phyloP scores from a whole-genome alignment of 2,888 invertebrate species.

The Andrena trimmerana region DNA sequence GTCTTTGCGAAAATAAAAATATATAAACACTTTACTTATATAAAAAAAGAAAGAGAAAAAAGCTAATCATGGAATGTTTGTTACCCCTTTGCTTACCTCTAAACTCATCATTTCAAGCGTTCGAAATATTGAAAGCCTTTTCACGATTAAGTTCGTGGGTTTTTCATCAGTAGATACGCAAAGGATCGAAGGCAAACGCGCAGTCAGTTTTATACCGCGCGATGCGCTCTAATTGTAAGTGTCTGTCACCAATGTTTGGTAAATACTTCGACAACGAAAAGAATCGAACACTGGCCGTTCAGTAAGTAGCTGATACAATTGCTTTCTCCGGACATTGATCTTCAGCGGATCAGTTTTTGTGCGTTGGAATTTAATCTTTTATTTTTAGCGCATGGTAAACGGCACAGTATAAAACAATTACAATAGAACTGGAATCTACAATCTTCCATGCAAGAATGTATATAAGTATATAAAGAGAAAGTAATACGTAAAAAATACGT shows the following conservation, averaged over 20 bases:
- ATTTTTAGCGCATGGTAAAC: not conserved
- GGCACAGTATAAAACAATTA: not conserved
- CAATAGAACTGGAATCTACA: not conserved
- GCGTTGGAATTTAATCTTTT: not conserved
- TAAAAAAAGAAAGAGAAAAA: too few species aligned
- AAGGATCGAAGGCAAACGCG: conserved; percentile 10
- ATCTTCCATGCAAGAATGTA: conserved; percentile 22
- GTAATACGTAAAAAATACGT: conserved; percentile 20
- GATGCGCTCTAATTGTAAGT: not conserved
- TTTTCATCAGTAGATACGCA: not conserved
- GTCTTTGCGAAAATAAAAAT: not conserved
- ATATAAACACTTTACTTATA: not conserved
- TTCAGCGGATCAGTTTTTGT: not conserved
- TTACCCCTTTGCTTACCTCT: not conserved
- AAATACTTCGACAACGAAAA: not conserved
- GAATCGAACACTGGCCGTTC: not conserved
- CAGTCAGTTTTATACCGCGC: not conserved
- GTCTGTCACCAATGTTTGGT: not conserved
- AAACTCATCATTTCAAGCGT: not conserved
- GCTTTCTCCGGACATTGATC: not conserved
- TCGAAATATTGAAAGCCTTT: not conserved
- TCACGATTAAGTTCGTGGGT: not conserved
- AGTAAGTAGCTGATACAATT: not conserved
- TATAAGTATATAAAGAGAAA: conserved; percentile 28
- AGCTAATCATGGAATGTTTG: conserved; percentile 35